Evolutionary conservation across 2,113 vertebrate species (phyloP), one percentile per base, ranked within the genome.

Genomic region (Rhynchopsitta pachyrhyncha): DNA sequence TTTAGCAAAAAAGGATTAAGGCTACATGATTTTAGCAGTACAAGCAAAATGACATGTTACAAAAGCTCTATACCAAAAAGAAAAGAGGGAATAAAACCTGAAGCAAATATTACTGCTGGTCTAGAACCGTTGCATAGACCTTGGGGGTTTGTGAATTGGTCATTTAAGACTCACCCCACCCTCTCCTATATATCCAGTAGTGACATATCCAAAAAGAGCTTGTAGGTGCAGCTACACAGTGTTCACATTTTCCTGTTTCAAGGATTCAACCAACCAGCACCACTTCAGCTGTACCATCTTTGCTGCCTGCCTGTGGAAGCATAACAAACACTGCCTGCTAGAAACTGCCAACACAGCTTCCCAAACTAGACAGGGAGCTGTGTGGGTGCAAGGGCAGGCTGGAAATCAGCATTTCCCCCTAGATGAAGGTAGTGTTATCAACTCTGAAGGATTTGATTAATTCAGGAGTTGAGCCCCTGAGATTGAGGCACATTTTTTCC

Each of bases 401-500:
- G 64, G 46, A 70, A 73, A 55, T 50, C 14, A 13, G 10, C 31
- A 11, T 67, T 75, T 83, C 49, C 42, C 17, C 19, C 37, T 9
- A 27, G 9, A 10, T 9, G 4, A 75, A 71, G 37, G 22, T 28
- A 59, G 15, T 52, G 13, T 33, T 68, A 75, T 29, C 53, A 80
- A 0, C 22, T 52, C 55, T 64, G 37, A 33, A 50, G 7, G 1
- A 2, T 39, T 28, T 14, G 17, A 14, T 39, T 42, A 33, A 27
- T 17, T 55, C 20, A 42, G 29, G 47, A 79, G 31, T 19, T 57
- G 39, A 79, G 47, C 27, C 50, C 47, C 67, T 66, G 37, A 89
- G 44, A 13, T 39, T 68, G 2, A 49, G 13, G 7, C 18, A n/a
- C 0, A 0, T 57, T 42, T 49, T 9, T 25, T 92, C 20, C 39